These are phyloP conservation scores for Chitala chitala DNA, from an alignment of 2,113 vertebrate genomes.

Conservation along the genomic window DNA sequence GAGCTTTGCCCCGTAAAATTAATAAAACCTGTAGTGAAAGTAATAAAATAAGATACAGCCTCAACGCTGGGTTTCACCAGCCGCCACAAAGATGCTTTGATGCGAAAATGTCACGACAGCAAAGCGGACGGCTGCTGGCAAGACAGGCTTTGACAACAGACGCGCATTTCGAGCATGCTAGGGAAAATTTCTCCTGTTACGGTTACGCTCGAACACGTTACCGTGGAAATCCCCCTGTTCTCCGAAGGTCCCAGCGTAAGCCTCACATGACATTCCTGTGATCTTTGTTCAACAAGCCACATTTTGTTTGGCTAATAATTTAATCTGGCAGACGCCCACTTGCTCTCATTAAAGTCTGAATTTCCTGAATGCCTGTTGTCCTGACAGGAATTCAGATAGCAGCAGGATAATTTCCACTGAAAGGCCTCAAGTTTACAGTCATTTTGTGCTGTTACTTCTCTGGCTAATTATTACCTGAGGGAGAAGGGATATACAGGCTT, in stretches of 20 bases:
- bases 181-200: not conserved
- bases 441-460: too few relatives aligned
- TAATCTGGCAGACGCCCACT: not conserved
- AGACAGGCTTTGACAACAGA: not conserved
- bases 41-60: too few relatives aligned
- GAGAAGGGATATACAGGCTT: too few relatives aligned
- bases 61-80: too few relatives aligned
- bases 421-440: too few relatives aligned
- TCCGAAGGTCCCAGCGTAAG: not conserved
- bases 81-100: too few relatives aligned
- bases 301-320: not conserved
- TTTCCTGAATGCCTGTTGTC: not conserved
- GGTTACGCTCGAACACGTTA: not conserved
- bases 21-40: too few relatives aligned
- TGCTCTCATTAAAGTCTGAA: not conserved
- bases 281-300: not conserved
- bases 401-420: too few relatives aligned
- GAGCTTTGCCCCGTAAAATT: too few relatives aligned
- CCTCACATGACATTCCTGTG: not conserved
- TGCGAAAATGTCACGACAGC: not conserved
- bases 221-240: slow-evolving; percentile 5
- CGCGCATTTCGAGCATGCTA: not conserved
- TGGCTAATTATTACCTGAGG: too few relatives aligned
- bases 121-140: not conserved
- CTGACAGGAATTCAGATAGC: not conserved